Percentiles rank a stretch among this genome's conserved stretches.
Conservation (phyloP, 2,888 invertebrate genomes). For the Platycnemis pennipes region DNA sequence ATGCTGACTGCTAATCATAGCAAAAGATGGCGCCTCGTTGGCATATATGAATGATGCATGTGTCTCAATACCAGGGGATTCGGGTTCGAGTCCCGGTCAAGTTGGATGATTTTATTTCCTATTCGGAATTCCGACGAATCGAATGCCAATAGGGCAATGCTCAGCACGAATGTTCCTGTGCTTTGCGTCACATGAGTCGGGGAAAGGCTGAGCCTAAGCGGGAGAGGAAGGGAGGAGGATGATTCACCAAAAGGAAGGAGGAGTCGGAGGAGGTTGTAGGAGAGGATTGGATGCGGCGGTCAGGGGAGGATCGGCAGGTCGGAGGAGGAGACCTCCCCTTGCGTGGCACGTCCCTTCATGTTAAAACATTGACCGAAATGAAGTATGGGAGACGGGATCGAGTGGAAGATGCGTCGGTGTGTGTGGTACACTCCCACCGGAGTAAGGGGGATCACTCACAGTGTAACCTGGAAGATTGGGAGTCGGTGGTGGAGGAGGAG, state of each 20-base stretch:
- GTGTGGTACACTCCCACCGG: background rate
- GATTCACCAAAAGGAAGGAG: background rate
- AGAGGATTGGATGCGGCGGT: background rate
- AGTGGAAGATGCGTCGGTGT: background rate
- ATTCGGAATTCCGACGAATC: too few relatives aligned
- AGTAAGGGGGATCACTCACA: background rate
- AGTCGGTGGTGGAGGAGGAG: background rate
- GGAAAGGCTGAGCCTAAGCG: background rate
- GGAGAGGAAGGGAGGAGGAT: too few relatives aligned
- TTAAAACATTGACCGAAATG: constrained; percentile 76
- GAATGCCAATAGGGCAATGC: background rate
- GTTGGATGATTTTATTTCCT: too few relatives aligned
- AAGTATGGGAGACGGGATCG: constrained; percentile 16
- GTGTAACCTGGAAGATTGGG: background rate
- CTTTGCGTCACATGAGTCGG: background rate
- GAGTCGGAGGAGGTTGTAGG: background rate
- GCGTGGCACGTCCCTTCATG: constrained; percentile 73
- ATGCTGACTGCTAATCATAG: too few relatives aligned
- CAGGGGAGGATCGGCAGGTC: background rate
- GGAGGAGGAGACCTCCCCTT: background rate
- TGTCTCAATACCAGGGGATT: too few relatives aligned
- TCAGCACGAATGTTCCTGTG: background rate
- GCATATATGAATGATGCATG: too few relatives aligned
- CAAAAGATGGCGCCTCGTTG: too few relatives aligned
- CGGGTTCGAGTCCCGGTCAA: too few relatives aligned